These are phyloP conservation scores for Acrocyrtus sp. DNA, from an alignment of 2,888 invertebrate genomes.

Conservation along the genomic window DNA sequence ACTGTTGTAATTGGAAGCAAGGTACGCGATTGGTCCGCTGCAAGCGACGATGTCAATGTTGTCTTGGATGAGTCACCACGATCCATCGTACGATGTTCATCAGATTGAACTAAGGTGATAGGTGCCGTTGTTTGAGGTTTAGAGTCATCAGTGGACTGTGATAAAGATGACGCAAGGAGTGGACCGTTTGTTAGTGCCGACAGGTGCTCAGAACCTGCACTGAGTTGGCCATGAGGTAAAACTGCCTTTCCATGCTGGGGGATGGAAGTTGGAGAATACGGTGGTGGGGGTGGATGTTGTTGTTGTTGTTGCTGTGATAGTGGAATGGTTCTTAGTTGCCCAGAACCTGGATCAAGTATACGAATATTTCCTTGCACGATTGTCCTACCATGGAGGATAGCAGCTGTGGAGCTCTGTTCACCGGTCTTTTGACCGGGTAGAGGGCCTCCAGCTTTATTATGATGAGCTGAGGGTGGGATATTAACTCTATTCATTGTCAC, in stretches of 20 bases:
- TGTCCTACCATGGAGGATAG: slow-evolving; percentile 47
- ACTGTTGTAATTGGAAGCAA: slow-evolving; percentile 53
- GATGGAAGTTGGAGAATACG: not conserved
- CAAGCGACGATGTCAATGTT: slow-evolving; percentile 9
- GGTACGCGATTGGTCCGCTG: slow-evolving; percentile 52
- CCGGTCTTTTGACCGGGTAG: slow-evolving; percentile 5
- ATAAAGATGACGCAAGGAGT: slow-evolving; percentile 6
- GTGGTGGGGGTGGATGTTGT: slow-evolving; percentile 14
- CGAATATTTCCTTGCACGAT: slow-evolving; percentile 52
- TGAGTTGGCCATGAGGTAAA: too few species aligned
- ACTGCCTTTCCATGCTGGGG: not conserved
- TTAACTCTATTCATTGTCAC: slow-evolving; percentile 25
- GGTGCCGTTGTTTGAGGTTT: slow-evolving; percentile 14
- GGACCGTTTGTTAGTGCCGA: slow-evolving; percentile 32
- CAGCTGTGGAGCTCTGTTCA: slow-evolving; percentile 29
- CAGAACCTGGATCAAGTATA: slow-evolving; percentile 44
- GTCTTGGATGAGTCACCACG: slow-evolving; percentile 9
- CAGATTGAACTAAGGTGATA: slow-evolving; percentile 28
- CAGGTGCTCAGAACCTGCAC: not conserved
- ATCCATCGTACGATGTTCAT: slow-evolving; percentile 15
- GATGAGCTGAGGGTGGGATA: slow-evolving; percentile 8
- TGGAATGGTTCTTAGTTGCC: slow-evolving; percentile 50
- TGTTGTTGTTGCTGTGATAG: slow-evolving; percentile 31
- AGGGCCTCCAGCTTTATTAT: slow-evolving; percentile 14
- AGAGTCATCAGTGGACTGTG: slow-evolving; percentile 8